Evolutionary conservation across 2,797 vertebrate genomes (phyloP).

Genomic region (Coregonus sp.): DNA sequence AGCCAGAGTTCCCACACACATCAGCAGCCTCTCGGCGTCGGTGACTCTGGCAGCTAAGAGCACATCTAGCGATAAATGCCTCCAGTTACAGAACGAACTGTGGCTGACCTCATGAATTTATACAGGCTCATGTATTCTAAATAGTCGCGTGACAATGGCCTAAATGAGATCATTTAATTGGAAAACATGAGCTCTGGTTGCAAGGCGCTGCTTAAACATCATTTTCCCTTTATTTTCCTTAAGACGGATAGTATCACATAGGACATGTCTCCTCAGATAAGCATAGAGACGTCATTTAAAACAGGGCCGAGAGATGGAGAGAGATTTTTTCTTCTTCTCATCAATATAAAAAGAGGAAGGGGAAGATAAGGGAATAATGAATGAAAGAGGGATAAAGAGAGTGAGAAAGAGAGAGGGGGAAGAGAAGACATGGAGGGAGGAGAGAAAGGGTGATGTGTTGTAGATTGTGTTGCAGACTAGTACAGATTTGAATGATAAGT

Average conservation of each 20-base stretch:
- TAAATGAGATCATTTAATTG: slow-evolving; percentile 61
- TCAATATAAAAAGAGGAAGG: slow-evolving; percentile 34
- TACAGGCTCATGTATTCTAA: slow-evolving; percentile 70
- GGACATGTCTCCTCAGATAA: slow-evolving; percentile 11
- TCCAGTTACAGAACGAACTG: slow-evolving; percentile 57
- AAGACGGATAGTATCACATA: slow-evolving; percentile 33
- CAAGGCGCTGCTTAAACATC: slow-evolving; percentile 28
- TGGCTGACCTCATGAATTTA: slow-evolving; percentile 70
- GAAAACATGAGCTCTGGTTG: slow-evolving; percentile 27
- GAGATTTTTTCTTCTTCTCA: slow-evolving; percentile 7
- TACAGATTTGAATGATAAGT: slow-evolving; percentile 40
- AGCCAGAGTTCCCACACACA: background rate
- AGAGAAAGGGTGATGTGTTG: slow-evolving; percentile 1
- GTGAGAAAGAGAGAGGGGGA: slow-evolving; percentile 25
- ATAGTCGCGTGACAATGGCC: slow-evolving; percentile 53
- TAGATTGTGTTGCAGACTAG: slow-evolving; percentile 27
- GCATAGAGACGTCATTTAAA: background rate
- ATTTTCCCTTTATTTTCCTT: slow-evolving; percentile 13
- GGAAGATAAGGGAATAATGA: background rate
- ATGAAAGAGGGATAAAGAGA: slow-evolving; percentile 13
- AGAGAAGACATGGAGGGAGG: background rate
- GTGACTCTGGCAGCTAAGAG: slow-evolving; percentile 12
- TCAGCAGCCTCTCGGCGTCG: background rate
- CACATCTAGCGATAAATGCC: slow-evolving; percentile 53
- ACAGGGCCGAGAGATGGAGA: background rate